These are phyloP conservation scores for Ostrea denselamellosa DNA, from an alignment of 1,140 invertebrate genomes.

Conservation along the genomic window DNA sequence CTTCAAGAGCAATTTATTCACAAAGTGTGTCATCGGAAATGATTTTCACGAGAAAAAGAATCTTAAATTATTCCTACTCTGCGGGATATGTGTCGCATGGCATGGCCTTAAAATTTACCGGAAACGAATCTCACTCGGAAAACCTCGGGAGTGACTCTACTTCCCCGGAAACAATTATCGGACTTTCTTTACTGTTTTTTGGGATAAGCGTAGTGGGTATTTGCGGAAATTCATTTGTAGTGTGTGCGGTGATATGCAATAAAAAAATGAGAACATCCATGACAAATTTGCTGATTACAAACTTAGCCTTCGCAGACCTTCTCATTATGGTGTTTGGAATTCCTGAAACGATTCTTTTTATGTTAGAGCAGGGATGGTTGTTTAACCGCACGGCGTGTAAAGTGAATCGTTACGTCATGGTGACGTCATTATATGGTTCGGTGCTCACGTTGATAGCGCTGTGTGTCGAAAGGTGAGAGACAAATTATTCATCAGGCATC, in stretches of 20 bases:
- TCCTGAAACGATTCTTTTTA: constrained; percentile 78
- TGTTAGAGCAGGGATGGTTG: constrained; percentile 77
- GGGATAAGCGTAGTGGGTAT: constrained; percentile 62
- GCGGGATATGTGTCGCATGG: neutral
- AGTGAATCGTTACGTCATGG: constrained; percentile 74
- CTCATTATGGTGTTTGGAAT: constrained; percentile 77
- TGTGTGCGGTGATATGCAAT: constrained; percentile 65
- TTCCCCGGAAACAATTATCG: constrained; percentile 39
- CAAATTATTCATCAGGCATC: no score
- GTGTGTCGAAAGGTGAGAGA: constrained; percentile 79
- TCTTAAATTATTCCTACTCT: neutral
- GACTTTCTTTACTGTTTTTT: constrained; percentile 57
- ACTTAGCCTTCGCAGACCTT: constrained; percentile 73
- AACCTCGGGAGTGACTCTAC: constrained; percentile 14
- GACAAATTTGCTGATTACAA: constrained; percentile 69
- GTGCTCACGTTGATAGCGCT: constrained; percentile 77
- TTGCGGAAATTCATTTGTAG: constrained; percentile 62
- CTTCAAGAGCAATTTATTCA: neutral
- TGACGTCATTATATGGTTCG: constrained; percentile 77
- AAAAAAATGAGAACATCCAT: constrained; percentile 68
- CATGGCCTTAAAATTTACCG: neutral
- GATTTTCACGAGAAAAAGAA: neutral
- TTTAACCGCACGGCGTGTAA: constrained; percentile 73
- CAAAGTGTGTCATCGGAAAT: constrained; percentile 17
- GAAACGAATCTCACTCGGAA: constrained; percentile 29